Base-by-base conservation (phyloP, 2,888 invertebrate species). In the Sarcophaga carnaria region DNA sequence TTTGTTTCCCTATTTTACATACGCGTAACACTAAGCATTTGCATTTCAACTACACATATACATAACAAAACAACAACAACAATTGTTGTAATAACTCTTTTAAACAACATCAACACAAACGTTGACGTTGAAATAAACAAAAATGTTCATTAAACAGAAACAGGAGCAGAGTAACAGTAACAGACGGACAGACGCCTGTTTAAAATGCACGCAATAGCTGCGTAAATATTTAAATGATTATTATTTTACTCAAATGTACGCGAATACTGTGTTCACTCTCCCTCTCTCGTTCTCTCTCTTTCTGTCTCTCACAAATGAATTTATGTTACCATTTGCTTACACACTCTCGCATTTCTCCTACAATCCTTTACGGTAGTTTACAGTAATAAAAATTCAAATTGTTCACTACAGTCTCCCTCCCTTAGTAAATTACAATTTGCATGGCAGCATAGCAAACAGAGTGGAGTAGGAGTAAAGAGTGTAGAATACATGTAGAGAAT, bases 141-240 rank as follows among this genome's bases (percentile, higher is more conserved):
- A 67, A 86, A 83, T 80, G 80, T 83, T 77, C 77, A 78, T 80
- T 80, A 78, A 66, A 80, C 76, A 54, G 17, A 14, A 49, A 10
- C 37, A 37, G 37, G 1, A 37, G 8, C 37, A 37, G 37, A 37
- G 37, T 37, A 37, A 37, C 37, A 37, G 37, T 49, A 4, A 54
- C 4, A 54, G 54, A 54, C 12, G 17, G 54, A 54, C 54, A 54
- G 54, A 54, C 17, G 47, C 63, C 62, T 87, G 75, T 84, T 87
- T 87, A 81, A 84, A 87, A 87, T 87, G 74, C 87, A 87, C 77
- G 81, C 82, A 87, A 87, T 83, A 80, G 83, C 85, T 87, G 87
- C 75, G 86, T 84, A 84, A 87, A 87, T 84, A 87, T 84, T 87
- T 87, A 87, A 87, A 87, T 84, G 84, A 81, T 84, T 79, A 87